Evolutionary conservation across 2,888 invertebrate species (phyloP), one percentile per base, ranked within the genome.

Genomic region (Pterobdella sp.): DNA sequence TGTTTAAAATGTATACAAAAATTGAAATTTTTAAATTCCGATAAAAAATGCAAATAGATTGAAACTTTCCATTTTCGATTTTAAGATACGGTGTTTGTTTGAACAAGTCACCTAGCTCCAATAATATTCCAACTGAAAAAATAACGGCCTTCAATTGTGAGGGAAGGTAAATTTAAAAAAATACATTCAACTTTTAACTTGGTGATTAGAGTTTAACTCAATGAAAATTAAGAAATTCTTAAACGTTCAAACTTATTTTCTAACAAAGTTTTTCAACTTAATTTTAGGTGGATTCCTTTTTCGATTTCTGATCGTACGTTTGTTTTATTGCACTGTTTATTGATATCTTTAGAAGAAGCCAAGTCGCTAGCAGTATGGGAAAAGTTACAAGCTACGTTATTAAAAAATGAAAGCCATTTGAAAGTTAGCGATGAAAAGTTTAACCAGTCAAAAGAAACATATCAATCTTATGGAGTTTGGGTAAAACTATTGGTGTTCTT

Each of bases 301-400:
- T 96, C 97, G 82, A 90, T 97, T 81, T 95, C 95, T 42, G 97
- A 98, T 0, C 97, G 98, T 83, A 90, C 92, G 67, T 98, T 98
- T 83, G 90, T 98, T 76, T 87, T 98, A 49, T 91, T 97, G 75
- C 94, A 95, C 85, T 92, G 93, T 73, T 91, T 91, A 81, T 87
- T 97, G 77, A 88, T 95, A 71, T 88, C 97, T 77, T 91, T 92
- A 26, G 97, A 98, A 85, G 98, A 98, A 85, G 90, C 91, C 0
- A 88, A 89, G 80, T 90, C 91, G 22, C 90, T 96, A 74, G 86
- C 91, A 78, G 92, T 92, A 73, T 96, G 95, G 96, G 74, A 74
- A 31, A 66, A 56, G 26, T 36, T 74, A 29, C 31, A 67, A 0
- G 72, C 73, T 34, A 65, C 49, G 32, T 31, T 74, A 18, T 18